Percentiles rank a stretch among this genome's conserved stretches.
These are phyloP conservation scores for Lepidocyrtinus sp. DNA, from an alignment of 2,888 invertebrate species.

Conservation along the genomic window DNA sequence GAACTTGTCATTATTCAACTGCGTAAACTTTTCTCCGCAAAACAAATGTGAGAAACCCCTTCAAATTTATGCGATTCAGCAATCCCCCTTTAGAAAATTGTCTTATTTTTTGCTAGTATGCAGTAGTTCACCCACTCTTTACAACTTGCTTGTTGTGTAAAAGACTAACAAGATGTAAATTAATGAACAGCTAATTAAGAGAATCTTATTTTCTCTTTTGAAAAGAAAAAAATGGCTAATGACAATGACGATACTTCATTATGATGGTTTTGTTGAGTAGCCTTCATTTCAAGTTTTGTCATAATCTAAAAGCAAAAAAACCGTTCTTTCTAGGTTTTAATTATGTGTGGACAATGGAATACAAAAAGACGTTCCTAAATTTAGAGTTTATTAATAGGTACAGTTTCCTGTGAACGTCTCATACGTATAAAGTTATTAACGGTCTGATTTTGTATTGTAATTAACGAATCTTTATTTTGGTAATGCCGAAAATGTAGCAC, in stretches of 20 bases:
- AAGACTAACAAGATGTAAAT: constrained; percentile 10
- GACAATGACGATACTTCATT: background rate
- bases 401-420: too few species aligned
- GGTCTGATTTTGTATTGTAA: too few species aligned
- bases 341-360: too few species aligned
- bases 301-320: too few species aligned
- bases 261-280: background rate
- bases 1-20: constrained; percentile 1
- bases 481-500: too few species aligned
- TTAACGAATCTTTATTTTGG: too few species aligned
- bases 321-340: too few species aligned
- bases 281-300: constrained; percentile 1
- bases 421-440: background rate
- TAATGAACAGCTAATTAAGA: constrained; percentile 6
- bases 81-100: background rate
- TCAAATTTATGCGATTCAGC: constrained; percentile 7
- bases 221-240: background rate
- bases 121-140: background rate
- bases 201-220: background rate
- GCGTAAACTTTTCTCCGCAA: constrained; percentile 9
- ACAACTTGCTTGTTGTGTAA: background rate
- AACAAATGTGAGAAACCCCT: background rate
- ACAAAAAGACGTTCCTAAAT: too few species aligned
- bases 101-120: too few species aligned
- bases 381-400: too few species aligned